Percentiles rank a stretch among this genome's conserved stretches.
These are phyloP conservation scores for Parotia lawesii DNA, from an alignment of 2,113 vertebrate species.

Conservation along the genomic window DNA sequence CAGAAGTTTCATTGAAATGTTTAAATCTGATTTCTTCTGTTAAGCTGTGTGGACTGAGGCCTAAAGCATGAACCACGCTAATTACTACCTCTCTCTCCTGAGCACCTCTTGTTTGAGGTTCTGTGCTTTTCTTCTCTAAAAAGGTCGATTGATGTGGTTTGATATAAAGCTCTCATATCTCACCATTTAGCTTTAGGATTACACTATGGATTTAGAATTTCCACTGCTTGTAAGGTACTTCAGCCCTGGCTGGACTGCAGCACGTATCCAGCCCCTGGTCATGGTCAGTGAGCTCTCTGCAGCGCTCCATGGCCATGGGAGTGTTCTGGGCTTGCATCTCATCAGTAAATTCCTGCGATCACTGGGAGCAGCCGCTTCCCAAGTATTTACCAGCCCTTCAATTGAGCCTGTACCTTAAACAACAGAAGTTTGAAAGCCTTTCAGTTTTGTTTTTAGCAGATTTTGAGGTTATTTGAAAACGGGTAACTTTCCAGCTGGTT, in stretches of 20 bases:
- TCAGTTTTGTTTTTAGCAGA: neutral
- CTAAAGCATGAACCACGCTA: neutral
- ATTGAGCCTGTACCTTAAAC: neutral
- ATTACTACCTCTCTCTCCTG: neutral
- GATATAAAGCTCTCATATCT: neutral
- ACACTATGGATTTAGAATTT: neutral
- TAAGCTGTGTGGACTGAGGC: neutral
- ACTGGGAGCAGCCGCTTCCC: neutral
- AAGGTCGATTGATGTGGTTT: neutral
- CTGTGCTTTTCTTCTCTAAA: neutral
- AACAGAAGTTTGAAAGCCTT: neutral
- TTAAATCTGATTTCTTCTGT: neutral
- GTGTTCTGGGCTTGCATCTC: neutral
- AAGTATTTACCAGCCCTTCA: neutral
- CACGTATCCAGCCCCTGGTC: neutral
- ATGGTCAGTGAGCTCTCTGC: neutral
- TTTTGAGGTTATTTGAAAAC: neutral
- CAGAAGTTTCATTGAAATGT: neutral
- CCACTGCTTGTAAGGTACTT: neutral
- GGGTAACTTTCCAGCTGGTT: neutral
- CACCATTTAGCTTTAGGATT: neutral
- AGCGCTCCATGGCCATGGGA: accelerated
- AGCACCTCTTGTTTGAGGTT: neutral
- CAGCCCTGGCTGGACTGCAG: neutral
- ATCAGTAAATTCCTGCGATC: neutral